phyloP scores from a whole-genome alignment of 2,113 vertebrate species.

The Periophthalmus modestus region DNA sequence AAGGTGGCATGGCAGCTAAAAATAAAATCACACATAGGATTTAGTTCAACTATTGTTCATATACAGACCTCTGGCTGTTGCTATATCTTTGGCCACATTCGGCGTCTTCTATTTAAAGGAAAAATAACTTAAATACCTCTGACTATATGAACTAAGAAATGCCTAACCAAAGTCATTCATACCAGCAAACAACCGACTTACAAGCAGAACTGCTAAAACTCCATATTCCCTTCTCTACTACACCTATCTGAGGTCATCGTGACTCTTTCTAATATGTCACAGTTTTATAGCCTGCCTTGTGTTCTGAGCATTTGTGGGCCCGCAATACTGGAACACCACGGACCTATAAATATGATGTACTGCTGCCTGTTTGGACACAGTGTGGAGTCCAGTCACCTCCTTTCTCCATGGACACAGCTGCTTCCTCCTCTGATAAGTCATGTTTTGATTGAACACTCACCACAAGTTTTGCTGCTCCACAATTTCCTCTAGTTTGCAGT shows the following conservation, averaged over 20 bases:
- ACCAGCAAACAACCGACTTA: neutral
- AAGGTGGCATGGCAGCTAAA: too few species aligned
- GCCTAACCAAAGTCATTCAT: too few species aligned
- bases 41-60: too few species aligned
- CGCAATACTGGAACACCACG: conserved; percentile 15
- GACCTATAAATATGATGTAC: conserved; percentile 29
- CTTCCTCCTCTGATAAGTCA: conserved; percentile 18
- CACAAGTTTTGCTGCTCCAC: neutral
- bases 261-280: conserved; percentile 52
- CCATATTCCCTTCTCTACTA: conserved; percentile 24
- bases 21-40: too few species aligned
- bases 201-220: neutral
- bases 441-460: neutral
- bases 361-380: conserved; percentile 38
- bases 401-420: conserved; percentile 59
- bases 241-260: conserved; percentile 57
- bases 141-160: too few species aligned
- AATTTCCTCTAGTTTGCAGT: neutral
- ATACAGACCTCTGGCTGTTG: too few species aligned
- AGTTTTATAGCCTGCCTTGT: conserved; percentile 8
- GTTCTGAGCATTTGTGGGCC: conserved; percentile 63
- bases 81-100: too few species aligned
- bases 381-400: conserved; percentile 78
- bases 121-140: too few species aligned
- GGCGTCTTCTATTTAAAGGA: too few species aligned